Percentiles rank a stretch among this genome's conserved stretches.
Evolutionary conservation across 1,140 invertebrate genomes (phyloP).

Genomic region (Littorina saxatilis): DNA sequence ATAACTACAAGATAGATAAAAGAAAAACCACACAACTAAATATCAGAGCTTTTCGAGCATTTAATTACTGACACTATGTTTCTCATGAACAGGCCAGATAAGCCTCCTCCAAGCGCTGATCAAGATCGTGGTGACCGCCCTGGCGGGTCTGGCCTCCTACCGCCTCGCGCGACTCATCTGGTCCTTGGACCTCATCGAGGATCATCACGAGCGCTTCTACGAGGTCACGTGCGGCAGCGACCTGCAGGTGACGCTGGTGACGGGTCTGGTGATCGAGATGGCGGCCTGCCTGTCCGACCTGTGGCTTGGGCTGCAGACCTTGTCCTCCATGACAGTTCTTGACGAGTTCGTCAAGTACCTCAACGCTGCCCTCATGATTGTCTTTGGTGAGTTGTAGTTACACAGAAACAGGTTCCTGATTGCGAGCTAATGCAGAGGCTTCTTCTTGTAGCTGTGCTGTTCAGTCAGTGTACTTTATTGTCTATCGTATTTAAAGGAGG

Average conservation of each 20-base stretch:
- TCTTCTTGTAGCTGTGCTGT: too few species aligned
- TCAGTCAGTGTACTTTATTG: too few species aligned
- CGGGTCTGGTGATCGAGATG: slow-evolving; percentile 63
- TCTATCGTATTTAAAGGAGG: too few species aligned
- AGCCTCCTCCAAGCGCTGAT: slow-evolving; percentile 44
- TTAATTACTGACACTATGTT: too few species aligned
- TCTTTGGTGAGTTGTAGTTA: slow-evolving; percentile 63
- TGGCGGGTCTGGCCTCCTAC: slow-evolving; percentile 67
- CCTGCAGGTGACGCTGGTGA: slow-evolving; percentile 59
- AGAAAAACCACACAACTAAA: too few species aligned
- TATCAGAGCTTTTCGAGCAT: too few species aligned
- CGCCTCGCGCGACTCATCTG: slow-evolving; percentile 65
- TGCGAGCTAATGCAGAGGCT: too few species aligned
- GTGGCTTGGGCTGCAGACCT: slow-evolving; percentile 65
- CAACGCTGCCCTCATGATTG: slow-evolving; percentile 67
- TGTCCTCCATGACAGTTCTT: slow-evolving; percentile 51
- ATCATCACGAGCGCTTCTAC: slow-evolving; percentile 66
- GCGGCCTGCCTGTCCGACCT: slow-evolving; percentile 66
- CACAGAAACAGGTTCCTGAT: too few species aligned
- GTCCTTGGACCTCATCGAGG: slow-evolving; percentile 67
- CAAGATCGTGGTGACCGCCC: slow-evolving; percentile 58
- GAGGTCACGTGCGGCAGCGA: slow-evolving; percentile 64
- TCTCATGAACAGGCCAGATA: slow-evolving; percentile 49
- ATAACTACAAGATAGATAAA: too few species aligned
- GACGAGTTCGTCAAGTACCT: slow-evolving; percentile 66